Conservation (phyloP, 1,140 invertebrate genomes). For the Tetraneura akinire region DNA sequence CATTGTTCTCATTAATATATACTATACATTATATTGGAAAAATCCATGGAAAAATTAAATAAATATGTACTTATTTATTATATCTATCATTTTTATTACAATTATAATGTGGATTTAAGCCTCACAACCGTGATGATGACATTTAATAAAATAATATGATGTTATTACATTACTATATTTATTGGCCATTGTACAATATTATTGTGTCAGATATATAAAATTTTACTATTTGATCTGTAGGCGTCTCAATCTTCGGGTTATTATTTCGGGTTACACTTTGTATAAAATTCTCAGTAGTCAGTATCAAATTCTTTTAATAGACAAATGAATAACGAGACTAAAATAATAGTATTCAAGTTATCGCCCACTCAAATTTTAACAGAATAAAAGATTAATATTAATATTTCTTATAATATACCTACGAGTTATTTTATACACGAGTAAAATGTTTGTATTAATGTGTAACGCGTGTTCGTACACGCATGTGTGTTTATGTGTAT, state of each 20-base stretch:
- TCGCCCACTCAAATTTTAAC: slow-evolving; percentile 21
- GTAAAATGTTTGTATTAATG: not conserved
- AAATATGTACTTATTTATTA: no score
- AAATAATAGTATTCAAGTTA: slow-evolving; percentile 11
- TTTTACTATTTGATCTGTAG: no score
- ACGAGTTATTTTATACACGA: slow-evolving; percentile 5
- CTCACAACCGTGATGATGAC: not conserved
- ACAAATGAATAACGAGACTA: slow-evolving; percentile 20
- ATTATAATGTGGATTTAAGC: not conserved
- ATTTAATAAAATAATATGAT: not conserved
- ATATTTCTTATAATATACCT: not conserved
- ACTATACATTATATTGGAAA: no score
- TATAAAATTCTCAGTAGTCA: not conserved
- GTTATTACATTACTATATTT: not conserved
- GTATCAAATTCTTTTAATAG: slow-evolving; percentile 30
- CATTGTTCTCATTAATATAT: no score
- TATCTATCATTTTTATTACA: no score
- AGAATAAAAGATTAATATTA: slow-evolving; percentile 18
- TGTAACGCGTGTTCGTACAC: no score
- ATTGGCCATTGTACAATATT: not conserved
- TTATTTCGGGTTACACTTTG: not conserved
- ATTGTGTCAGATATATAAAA: no score
- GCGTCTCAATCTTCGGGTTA: not conserved
- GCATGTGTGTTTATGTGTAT: slow-evolving; percentile 6
- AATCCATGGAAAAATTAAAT: no score